Evolutionary conservation across 2,888 invertebrate genomes (phyloP).

Genomic region (Phoronis australis): DNA sequence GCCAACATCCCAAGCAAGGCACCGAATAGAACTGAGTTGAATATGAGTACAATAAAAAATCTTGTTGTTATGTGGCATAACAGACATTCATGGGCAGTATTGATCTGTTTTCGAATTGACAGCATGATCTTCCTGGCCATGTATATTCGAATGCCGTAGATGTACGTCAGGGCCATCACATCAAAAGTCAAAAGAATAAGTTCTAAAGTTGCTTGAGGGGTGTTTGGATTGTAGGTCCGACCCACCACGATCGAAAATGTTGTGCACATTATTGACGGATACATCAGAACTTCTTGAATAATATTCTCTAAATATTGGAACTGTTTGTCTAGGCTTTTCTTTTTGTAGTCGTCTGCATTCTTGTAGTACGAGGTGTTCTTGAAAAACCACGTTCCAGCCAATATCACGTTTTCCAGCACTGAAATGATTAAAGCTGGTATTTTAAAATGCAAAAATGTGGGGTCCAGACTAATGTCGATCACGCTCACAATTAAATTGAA

Average conservation of each 20-base stretch:
- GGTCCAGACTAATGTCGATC: neutral
- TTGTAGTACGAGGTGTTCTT: neutral
- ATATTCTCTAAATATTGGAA: neutral
- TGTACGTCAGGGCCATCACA: neutral
- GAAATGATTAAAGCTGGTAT: neutral
- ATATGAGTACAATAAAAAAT: neutral
- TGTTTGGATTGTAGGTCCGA: neutral
- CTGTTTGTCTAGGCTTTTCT: neutral
- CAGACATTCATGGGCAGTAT: no score
- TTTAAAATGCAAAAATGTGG: neutral
- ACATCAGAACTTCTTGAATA: neutral
- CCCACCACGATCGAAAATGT: neutral
- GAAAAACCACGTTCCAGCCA: neutral
- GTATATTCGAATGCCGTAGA: neutral
- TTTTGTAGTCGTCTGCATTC: no score
- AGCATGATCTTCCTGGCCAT: neutral
- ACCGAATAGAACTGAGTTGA: neutral
- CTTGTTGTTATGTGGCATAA: no score
- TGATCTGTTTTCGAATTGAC: no score
- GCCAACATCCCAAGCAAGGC: neutral
- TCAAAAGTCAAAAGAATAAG: neutral
- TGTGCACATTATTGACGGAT: neutral
- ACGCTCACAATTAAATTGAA: no score
- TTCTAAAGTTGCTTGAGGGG: neutral
- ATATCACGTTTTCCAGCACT: neutral